Conservation (phyloP, 2,113 vertebrate genomes). For the Bothrops jararaca region DNA sequence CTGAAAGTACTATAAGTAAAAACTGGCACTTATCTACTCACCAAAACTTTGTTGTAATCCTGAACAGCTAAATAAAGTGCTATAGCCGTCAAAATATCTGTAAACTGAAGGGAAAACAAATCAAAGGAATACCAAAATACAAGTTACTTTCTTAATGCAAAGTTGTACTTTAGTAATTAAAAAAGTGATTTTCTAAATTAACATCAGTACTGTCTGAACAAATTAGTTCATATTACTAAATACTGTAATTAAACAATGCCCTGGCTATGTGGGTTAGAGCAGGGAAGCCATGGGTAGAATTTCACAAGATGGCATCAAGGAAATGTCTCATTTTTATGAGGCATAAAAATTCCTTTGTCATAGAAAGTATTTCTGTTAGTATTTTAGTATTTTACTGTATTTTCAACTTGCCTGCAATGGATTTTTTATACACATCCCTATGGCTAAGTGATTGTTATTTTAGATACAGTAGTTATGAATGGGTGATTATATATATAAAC, state of each 20-base stretch:
- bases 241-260: neutral
- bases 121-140: neutral
- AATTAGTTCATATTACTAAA: neutral
- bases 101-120: constrained; percentile 72
- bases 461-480: neutral
- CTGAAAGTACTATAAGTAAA: neutral
- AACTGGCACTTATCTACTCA: constrained; percentile 65
- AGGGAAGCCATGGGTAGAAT: neutral
- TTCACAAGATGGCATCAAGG: neutral
- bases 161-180: neutral
- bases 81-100: constrained; percentile 87
- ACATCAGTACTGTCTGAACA: neutral
- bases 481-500: neutral
- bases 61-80: constrained; percentile 90
- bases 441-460: neutral
- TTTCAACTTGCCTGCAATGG: neutral
- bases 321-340: neutral
- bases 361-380: neutral
- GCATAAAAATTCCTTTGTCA: neutral
- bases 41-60: constrained; percentile 93
- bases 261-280: neutral
- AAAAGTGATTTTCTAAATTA: neutral
- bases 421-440: neutral
- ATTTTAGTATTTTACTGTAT: neutral
- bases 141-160: neutral